Evolutionary conservation across 1,140 invertebrate genomes (phyloP), one percentile per base, ranked within the genome.

Genomic region (Caenorhabditis inopinata): DNA sequence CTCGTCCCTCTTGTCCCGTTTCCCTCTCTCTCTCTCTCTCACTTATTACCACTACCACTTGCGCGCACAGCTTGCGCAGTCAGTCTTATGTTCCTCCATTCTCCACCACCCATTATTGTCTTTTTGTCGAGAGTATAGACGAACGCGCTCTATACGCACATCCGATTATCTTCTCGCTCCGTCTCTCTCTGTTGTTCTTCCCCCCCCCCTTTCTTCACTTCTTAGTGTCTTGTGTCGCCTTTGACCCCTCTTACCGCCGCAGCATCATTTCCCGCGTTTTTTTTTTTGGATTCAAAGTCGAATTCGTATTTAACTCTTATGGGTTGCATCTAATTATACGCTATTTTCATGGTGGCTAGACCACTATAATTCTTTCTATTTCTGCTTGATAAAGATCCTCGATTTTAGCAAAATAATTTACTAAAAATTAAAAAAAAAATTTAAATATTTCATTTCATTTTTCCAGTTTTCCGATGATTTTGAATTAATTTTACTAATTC

Each of bases 31-130:
- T 51, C 21, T 25, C 23, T 58, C 53, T 29, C 32, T 68, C 58
- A 38, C 58, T 68, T 68, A 68, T 32, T n/a, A 68, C 58, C 14
- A 29, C 12, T 21, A 29, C 58, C 23, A 27, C 27, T 58, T 58
- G 51, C 58, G 58, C 58, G 58, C 58, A 38, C 32, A 68, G 58
- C 58, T 42, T 42, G 58, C 32, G 32, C 58, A 11, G n/a, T 18
- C 25, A 11, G 7, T 27, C 51, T 62, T 62, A 12, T 53, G 38
- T 53, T 58, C 27, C 51, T 32, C n/a, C 11, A 32, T 32, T 38
- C 29, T 25, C 16, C 32, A n/a, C 58, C 25, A 68, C 35, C 58
- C 58, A 68, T 68, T 68, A 68, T 68, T 68, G 58, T 68, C 58
- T 68, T 68, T 68, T 38, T 68, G 58, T 68, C 58, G 27, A 23